Evolutionary conservation across 64 coral and sea anemone species (phyloP), one percentile per base, ranked within the genome.

Genomic region (Pocillopora damicornis): DNA sequence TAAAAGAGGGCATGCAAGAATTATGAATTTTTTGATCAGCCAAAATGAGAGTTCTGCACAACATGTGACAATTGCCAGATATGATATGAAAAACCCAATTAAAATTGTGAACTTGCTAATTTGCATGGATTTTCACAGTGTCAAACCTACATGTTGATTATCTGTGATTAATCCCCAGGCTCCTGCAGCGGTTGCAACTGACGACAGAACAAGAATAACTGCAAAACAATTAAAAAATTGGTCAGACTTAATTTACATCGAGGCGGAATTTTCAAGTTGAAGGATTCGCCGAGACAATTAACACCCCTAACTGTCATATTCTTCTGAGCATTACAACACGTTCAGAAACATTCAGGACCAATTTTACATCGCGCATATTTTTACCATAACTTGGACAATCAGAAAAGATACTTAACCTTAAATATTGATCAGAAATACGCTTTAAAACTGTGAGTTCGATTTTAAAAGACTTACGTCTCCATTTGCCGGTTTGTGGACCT

Each of bases 101-200:
- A 51, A 4, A 7, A 7, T 4, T 4, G 7, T 51, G 42, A 51
- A 51, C 2, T 2, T 51, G 42, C 42, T 51, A 51, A 51, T 51
- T 51, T 51, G 42, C 42, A 51, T 51, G 7, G 3, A 51, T 51
- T 51, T 37, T 69, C 11, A 36, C 58, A 65, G 10, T 20, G 1
- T 60, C 12, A 22, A 58, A 90, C 94, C 81, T 73, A 96, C 94
- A 59, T 96, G 87, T 38, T 77, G 75, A 90, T 68, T 84, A 78
- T 96, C 94, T 73, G 89, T 92, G 37, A 96, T 81, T 83, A 92
- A 92, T 42, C 94, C 94, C 94, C 94, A 96, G 2, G 94, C 91
- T 7, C 90, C 85, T 63, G 89, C 92, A 45, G 89, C 57, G n/a
- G 88, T 83, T 56, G 88, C 78, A n/a, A 90, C n/a, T 45, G 82